Base-by-base conservation (phyloP, 2,113 vertebrate species). In the Corythornis cristatus region DNA sequence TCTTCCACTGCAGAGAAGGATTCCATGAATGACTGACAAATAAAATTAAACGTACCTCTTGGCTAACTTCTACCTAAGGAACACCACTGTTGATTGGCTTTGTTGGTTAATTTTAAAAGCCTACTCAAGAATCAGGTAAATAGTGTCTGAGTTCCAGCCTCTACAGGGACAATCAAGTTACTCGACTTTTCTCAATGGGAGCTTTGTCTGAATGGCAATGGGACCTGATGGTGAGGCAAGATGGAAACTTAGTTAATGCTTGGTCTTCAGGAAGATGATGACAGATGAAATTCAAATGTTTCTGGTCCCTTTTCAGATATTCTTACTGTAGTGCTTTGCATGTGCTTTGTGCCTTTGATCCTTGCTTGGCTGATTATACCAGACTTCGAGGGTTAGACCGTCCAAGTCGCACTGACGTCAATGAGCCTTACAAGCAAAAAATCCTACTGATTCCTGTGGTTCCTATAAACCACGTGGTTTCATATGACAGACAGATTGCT, bases 341-440 rank as follows among this genome's bases (percentile, higher is more conserved):
- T 78, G 82, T 91, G 91, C 73, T 92, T 85, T 58, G 60, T 73
- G 72, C 71, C 84, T 87, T 95, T 95, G 95, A 94, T 93, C 76
- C 79, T 17, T 0, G 0, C 74, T 91, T 81, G 81, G 70, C 54
- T 90, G 75, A 83, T 74, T 77, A 31, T 33, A 57, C 65, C 58
- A 81, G n/a, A 67, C 61, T 77, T 28, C 0, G 0, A 89, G 72
- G 21, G 37, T 17, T 86, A 72, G 60, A 71, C 61, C 8, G 3
- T 82, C 74, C 93, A 71, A 45, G n/a, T 89, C 8, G 0, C 4
- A 2, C 53, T 91, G 85, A 83, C 14, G 13, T 57, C 75, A 85
- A 25, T 54, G 26, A 82, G 65, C 82, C 48, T 86, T 77, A 71
- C 73, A 75, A 0, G 33, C 79, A 87, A 89, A 86, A 91, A 83